These are phyloP conservation scores for Pristionchus pacificus DNA, from an alignment of 1,140 invertebrate genomes.

Conservation along the genomic window DNA sequence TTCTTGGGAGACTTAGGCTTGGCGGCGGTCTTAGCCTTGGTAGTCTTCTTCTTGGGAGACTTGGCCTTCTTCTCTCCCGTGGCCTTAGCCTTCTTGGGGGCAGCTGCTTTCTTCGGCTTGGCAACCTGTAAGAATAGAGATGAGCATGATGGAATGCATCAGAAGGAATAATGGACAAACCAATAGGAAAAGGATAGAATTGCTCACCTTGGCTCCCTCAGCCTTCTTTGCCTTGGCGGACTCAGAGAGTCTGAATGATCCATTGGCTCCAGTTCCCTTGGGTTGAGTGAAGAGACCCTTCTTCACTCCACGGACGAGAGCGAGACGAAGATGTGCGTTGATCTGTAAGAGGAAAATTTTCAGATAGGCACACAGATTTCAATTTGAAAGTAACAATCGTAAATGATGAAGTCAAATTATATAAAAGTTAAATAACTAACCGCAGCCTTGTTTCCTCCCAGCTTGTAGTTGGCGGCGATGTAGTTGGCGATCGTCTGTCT, in stretches of 20 bases:
- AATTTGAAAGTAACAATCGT: too few species aligned
- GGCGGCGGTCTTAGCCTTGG: conserved; percentile 7
- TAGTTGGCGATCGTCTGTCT: conserved; percentile 58
- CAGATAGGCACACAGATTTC: too few species aligned
- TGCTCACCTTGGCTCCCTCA: neutral
- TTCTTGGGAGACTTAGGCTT: conserved; percentile 35
- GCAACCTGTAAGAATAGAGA: too few species aligned
- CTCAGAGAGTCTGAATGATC: conserved; percentile 57
- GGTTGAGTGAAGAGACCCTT: conserved; percentile 52
- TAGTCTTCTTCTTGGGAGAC: conserved; percentile 21
- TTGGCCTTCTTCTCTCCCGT: conserved; percentile 30
- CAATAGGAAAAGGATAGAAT: too few species aligned
- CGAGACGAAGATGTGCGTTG: conserved; percentile 51
- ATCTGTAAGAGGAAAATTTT: too few species aligned
- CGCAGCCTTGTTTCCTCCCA: conserved; percentile 45
- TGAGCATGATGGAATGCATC: too few species aligned
- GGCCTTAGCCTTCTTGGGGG: conserved; percentile 35
- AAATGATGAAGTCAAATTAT: neutral
- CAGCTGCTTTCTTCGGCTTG: conserved; percentile 10
- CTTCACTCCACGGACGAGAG: conserved; percentile 50
- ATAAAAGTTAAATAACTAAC: neutral
- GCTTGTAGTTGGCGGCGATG: conserved; percentile 57
- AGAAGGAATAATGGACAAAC: too few species aligned
- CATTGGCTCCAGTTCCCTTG: conserved; percentile 58
- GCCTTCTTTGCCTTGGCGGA: neutral